Conservation (phyloP, 2,797 vertebrate species). For the Discoglossus pictus region DNA sequence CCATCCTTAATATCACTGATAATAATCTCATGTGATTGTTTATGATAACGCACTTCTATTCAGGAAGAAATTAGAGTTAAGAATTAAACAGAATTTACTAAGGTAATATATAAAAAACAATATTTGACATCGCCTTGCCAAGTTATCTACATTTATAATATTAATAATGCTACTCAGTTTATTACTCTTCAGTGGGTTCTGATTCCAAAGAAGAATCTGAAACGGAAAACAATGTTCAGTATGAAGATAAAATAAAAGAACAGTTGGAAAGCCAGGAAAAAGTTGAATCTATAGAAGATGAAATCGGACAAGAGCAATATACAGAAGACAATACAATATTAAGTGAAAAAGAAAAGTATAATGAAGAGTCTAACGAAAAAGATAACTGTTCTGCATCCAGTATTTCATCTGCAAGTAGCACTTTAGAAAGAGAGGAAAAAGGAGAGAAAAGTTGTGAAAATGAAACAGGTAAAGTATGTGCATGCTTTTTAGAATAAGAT, state of each 20-base stretch:
- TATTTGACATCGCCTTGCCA: no score
- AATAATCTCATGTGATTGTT: no score
- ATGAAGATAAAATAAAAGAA: slow-evolving; percentile 59
- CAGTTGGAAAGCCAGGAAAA: slow-evolving; percentile 64
- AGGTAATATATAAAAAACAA: no score
- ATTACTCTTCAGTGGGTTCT: slow-evolving; percentile 67
- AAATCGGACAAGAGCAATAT: slow-evolving; percentile 75
- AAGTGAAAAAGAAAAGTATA: slow-evolving; percentile 96
- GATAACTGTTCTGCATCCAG: slow-evolving; percentile 98
- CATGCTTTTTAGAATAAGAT: no score
- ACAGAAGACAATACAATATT: slow-evolving; percentile 80
- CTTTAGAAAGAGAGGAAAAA: slow-evolving; percentile 92
- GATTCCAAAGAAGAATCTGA: slow-evolving; percentile 64
- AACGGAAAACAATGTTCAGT: slow-evolving; percentile 59
- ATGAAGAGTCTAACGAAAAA: slow-evolving; percentile 95
- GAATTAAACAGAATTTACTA: no score
- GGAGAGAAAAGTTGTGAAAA: slow-evolving; percentile 86
- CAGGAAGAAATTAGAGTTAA: no score
- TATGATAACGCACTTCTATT: no score
- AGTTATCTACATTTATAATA: slow-evolving; percentile 54
- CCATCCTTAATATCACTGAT: no score
- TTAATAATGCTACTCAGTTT: slow-evolving; percentile 67
- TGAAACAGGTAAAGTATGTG: slow-evolving; percentile 77
- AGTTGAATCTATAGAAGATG: slow-evolving; percentile 69
- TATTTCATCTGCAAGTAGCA: slow-evolving; percentile 96